These are phyloP conservation scores for Mactra quadrangularis DNA, from an alignment of 1,140 invertebrate species.

Conservation along the genomic window DNA sequence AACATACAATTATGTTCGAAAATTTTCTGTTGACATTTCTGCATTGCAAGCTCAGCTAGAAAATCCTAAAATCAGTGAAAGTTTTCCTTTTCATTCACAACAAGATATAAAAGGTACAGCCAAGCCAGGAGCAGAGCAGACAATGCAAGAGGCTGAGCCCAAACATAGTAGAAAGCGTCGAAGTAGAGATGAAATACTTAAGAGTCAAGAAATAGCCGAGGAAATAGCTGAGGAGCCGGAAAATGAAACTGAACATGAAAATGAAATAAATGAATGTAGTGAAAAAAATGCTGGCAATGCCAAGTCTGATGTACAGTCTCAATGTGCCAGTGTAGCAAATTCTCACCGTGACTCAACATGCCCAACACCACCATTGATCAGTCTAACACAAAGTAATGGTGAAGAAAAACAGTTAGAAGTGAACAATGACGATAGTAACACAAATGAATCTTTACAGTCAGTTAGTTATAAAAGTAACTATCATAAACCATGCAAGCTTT, in stretches of 20 bases:
- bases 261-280: slow-evolving; percentile 24
- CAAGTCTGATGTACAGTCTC: not conserved
- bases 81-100: slow-evolving; percentile 78
- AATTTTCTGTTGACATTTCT: slow-evolving; percentile 82
- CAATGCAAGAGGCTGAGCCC: slow-evolving; percentile 3
- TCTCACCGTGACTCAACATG: slow-evolving; percentile 50
- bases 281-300: not conserved
- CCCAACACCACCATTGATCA: slow-evolving; percentile 58
- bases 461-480: slow-evolving; percentile 1
- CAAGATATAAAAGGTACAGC: slow-evolving; percentile 46
- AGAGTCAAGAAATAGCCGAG: slow-evolving; percentile 57
- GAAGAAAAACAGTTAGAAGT: slow-evolving; percentile 39
- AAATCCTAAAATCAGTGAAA: slow-evolving; percentile 80
- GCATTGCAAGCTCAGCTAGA: slow-evolving; percentile 82
- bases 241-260: slow-evolving; percentile 46
- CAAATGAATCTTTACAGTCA: slow-evolving; percentile 36
- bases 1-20: slow-evolving; percentile 81
- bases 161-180: slow-evolving; percentile 50
- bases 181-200: slow-evolving; percentile 45
- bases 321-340: slow-evolving; percentile 17
- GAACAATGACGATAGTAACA: slow-evolving; percentile 35
- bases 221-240: slow-evolving; percentile 48
- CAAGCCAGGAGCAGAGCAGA: slow-evolving; percentile 16
- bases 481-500: slow-evolving; percentile 63
- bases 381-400: slow-evolving; percentile 49